These are phyloP conservation scores for Drosophila gaucha DNA, from an alignment of 2,888 invertebrate genomes.

Conservation along the genomic window DNA sequence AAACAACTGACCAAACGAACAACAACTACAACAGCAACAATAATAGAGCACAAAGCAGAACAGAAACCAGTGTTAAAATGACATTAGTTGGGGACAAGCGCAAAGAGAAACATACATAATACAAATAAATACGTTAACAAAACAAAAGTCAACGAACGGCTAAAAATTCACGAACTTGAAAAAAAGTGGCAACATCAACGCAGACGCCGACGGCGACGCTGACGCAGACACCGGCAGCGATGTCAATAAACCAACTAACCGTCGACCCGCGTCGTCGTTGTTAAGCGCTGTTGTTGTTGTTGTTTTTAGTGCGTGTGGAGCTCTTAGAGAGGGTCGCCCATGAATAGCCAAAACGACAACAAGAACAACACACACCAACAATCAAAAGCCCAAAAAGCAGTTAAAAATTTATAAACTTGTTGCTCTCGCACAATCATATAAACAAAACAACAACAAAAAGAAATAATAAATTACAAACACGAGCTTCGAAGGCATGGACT, in stretches of 20 bases:
- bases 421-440: constrained; percentile 37
- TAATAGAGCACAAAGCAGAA: constrained; percentile 48
- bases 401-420: constrained; percentile 55
- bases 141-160: constrained; percentile 77
- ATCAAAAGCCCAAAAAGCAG: constrained; percentile 38
- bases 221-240: constrained; percentile 52
- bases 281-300: constrained; percentile 10
- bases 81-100: constrained; percentile 64
- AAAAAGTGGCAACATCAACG: constrained; percentile 47
- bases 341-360: constrained; percentile 54
- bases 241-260: constrained; percentile 77
- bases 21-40: constrained; percentile 8
- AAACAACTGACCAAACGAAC: constrained; percentile 7
- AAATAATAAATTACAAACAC: constrained; percentile 28
- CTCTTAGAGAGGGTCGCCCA: constrained; percentile 41
- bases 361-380: constrained; percentile 14
- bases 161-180: constrained; percentile 80
- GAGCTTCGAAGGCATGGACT: constrained; percentile 4
- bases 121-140: constrained; percentile 63
- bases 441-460: constrained; percentile 7
- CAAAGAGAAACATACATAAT: constrained; percentile 28
- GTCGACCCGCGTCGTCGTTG: constrained; percentile 44
- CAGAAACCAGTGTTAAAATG: constrained; percentile 56
- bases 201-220: constrained; percentile 24
- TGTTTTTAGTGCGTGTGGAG: constrained; percentile 40